Percentiles rank a stretch among this genome's conserved stretches.
Conservation (phyloP, 2,797 vertebrate species). For the Galagoides demidoff region DNA sequence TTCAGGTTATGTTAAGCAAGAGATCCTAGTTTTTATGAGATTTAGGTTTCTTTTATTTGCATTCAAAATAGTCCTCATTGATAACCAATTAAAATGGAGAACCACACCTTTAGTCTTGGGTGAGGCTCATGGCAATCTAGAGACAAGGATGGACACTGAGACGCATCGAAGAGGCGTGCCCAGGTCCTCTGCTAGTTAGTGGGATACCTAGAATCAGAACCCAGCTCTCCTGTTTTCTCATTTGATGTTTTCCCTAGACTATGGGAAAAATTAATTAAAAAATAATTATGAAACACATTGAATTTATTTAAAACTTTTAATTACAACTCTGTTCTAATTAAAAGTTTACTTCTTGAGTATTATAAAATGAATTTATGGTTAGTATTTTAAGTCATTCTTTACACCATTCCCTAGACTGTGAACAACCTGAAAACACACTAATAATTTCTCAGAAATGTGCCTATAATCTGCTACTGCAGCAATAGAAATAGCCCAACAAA, state of each 20-base stretch:
- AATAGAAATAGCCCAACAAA: slow-evolving; percentile 72
- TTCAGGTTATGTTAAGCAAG: background rate
- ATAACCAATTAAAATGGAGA: background rate
- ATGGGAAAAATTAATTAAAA: background rate
- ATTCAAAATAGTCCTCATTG: background rate
- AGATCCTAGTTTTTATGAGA: background rate
- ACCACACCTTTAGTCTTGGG: background rate
- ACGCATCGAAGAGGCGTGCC: background rate
- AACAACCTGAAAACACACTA: slow-evolving; percentile 24
- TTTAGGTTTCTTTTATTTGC: background rate
- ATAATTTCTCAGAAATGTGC: slow-evolving; percentile 22
- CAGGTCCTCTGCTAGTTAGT: background rate
- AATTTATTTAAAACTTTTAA: slow-evolving; percentile 44
- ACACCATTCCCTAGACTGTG: background rate
- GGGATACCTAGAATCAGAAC: background rate
- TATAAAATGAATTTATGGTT: background rate
- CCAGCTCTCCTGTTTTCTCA: background rate
- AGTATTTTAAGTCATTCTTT: slow-evolving; percentile 44
- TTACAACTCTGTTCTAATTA: background rate
- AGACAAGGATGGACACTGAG: background rate
- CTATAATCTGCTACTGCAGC: background rate
- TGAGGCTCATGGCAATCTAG: background rate
- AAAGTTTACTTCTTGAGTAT: background rate
- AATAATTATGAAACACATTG: background rate
- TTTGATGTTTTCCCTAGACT: background rate